Base-by-base conservation (phyloP, 2,797 vertebrate genomes). In the Manis javanica region DNA sequence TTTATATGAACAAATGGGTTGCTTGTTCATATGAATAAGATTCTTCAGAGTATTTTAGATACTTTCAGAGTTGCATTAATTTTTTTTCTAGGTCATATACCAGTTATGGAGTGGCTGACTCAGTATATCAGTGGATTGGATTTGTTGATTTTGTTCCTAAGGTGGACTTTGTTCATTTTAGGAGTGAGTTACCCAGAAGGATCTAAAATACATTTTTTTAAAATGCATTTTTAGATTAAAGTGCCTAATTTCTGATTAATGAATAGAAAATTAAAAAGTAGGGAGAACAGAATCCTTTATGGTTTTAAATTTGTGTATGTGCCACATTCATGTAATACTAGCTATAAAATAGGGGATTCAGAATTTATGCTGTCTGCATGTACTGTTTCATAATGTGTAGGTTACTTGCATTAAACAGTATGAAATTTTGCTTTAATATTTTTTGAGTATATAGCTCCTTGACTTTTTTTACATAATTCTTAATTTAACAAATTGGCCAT, bases 181-280 rank as follows among this genome's bases (percentile, higher is more conserved):
- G 90, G 63, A 95, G 39, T 66, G 83, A 89, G 34, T 78, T 96
- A 74, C 69, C 49, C 8, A 87, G 84, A 90, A 95, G 59, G 85
- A 57, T 83, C 72, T 88, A 64, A 95, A 63, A 78, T 97, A 24
- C 92, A 86, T 95, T 53, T 96, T 96, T 82, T 39, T 59, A 81
- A 78, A 90, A 79, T 78, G 29, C 51, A 88, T 66, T 93, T 97
- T 95, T 93, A 92, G 84, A 94, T 91, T 95, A 91, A 98, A 97
- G 97, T 97, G 95, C 97, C 96, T 97, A 91, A 64, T 91, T 93
- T 96, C 91, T 93, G 85, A 86, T 78, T 88, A 93, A 81, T 77
- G 71, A 92, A 51, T 78, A 87, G 95, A 96, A 96, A 94, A 78
- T 71, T n/a, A 83, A 94, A 90, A 77, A 61, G 42, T 75, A 7